Evolutionary conservation across 2,888 invertebrate genomes (phyloP).

Genomic region (Andrena camellia): DNA sequence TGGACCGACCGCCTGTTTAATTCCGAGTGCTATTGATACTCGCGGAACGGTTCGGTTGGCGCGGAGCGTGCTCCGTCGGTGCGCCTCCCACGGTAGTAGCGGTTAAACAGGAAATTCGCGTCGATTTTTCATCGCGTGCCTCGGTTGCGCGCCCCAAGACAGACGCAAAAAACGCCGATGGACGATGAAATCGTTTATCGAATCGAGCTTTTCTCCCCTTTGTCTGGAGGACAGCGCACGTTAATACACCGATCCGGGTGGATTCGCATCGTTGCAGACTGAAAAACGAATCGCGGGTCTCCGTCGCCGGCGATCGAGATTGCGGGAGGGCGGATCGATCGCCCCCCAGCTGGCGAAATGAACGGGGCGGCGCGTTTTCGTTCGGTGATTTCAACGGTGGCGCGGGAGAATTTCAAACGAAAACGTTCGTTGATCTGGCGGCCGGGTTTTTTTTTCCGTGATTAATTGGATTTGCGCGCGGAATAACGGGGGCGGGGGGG

Average conservation of each 20-base stretch:
- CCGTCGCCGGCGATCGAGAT: not conserved
- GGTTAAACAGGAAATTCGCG: not conserved
- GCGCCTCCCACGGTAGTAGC: conserved; percentile 2
- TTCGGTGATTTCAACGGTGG: not conserved
- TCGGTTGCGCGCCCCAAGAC: not conserved
- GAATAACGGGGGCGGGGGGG: conserved; percentile 1
- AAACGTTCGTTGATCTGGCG: not conserved
- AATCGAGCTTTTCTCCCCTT: conserved; percentile 20
- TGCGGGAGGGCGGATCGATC: not conserved
- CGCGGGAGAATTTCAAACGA: not conserved
- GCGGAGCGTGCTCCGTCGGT: not conserved
- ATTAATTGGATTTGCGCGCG: conserved; percentile 17
- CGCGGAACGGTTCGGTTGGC: conserved; percentile 48
- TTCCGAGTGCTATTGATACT: conserved; percentile 68
- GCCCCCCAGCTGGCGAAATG: not conserved
- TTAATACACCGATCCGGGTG: conserved; percentile 18
- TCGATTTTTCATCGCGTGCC: conserved; percentile 3
- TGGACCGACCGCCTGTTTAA: conserved; percentile 66
- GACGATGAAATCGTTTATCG: conserved; percentile 32
- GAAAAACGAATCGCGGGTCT: not conserved
- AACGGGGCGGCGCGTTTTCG: not conserved
- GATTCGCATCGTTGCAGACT: conserved; percentile 4
- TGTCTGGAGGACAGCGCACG: conserved; percentile 30
- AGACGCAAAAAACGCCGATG: not conserved
- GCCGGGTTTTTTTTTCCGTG: not conserved